Conservation (phyloP, 2,797 vertebrate species). For the Cryptoprocta ferox region DNA sequence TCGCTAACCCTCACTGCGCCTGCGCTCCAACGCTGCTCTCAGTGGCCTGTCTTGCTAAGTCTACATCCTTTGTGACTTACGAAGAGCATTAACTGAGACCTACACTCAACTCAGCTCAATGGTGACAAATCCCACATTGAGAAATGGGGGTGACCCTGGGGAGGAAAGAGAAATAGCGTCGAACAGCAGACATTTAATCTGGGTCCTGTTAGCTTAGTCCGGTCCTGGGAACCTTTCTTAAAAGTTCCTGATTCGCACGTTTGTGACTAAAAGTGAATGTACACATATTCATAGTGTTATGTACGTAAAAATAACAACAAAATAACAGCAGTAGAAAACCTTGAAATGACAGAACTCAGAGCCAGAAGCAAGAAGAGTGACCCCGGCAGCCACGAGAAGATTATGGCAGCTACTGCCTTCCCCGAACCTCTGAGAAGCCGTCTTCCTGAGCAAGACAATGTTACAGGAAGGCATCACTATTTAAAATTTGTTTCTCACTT, state of each 20-base stretch:
- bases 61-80: slow-evolving; percentile 9
- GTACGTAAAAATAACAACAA: too few relatives aligned
- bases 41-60: slow-evolving; percentile 32
- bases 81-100: slow-evolving; percentile 13
- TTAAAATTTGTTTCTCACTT: background rate
- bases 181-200: background rate
- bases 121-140: slow-evolving; percentile 43
- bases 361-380: background rate
- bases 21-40: background rate
- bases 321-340: background rate
- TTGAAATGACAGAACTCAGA: background rate
- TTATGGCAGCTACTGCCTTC: background rate
- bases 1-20: background rate
- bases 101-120: slow-evolving; percentile 30
- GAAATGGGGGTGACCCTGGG: slow-evolving; percentile 53
- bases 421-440: background rate
- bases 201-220: background rate
- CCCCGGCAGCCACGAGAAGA: background rate
- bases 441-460: background rate
- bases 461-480: background rate
- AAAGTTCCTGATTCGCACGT: background rate
- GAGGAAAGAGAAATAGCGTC: slow-evolving; percentile 34
- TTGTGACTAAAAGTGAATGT: background rate
- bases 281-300: background rate
- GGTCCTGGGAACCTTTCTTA: background rate